Evolutionary conservation across 2,113 vertebrate species (phyloP), one percentile per base, ranked within the genome.

Genomic region (Falco punctatus): DNA sequence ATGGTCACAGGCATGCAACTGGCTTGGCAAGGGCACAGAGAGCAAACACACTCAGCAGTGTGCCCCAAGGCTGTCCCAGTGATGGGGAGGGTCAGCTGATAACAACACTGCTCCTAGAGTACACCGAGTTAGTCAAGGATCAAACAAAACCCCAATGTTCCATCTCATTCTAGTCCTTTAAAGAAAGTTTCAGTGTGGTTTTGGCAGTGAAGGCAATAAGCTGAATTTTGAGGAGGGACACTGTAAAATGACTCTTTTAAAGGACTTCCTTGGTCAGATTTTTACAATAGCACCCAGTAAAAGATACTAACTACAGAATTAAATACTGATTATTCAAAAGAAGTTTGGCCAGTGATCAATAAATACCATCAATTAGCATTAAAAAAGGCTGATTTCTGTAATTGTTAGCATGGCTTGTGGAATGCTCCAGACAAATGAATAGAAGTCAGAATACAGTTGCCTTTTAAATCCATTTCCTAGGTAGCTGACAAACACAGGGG

Each of bases 371-470:
- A 75, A 78, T 89, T 96, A 81, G 49, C 1, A 2, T 85, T 85
- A 65, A 72, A 97, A 95, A 94, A 94, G 86, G 35, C 44, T 75
- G 81, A 91, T 90, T 96, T 93, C 69, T 91, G 35, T 64, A 91
- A 85, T 90, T 91, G 86, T 95, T 97, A 90, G 18, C 59, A 87
- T 59, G 62, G 70, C 24, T 95, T 94, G 66, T 94, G 90, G 90
- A 95, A 85, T 77, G 52, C 33, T 95, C 49, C 66, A 44, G 30
- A 91, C 51, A 92, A 96, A 91, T 91, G 70, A 97, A 92, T 85
- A 95, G 89, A 81, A 96, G 40, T 91, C 73, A 87, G 69, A 91
- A 72, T 95, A 89, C 83, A 94, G 93, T 83, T 96, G 94, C 52
- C 77, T 95, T 91, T 79, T 92, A 91, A 92, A 94, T 87, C 61